Base-by-base conservation (phyloP, 2,888 invertebrate genomes). In the Dynastes hyllus region DNA sequence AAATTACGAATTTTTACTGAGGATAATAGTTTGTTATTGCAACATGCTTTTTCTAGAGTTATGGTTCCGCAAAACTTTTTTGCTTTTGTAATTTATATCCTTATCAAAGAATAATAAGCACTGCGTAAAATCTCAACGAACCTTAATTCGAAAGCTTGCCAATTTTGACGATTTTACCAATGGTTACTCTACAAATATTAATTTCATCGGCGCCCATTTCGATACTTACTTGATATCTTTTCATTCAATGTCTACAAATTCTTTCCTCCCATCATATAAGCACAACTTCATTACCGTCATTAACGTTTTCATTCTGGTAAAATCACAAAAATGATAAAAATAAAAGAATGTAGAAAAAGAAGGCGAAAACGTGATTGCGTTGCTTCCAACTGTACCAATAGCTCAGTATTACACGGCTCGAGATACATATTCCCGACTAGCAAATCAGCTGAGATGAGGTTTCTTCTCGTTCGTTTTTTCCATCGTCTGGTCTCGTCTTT, bases 381-480 rank as follows among this genome's bases (percentile, higher is more conserved):
- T 51, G 51, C 69, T 69, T 29, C 69, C 69, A 69, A 69, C 69
- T 69, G 16, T 58, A 55, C 37, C 16, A 58, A n/a, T 58, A 37
- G 8, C 13, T 16, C 37, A 73, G 11, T 73, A 58, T 58, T 58
- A 50, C 37, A 9, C 55, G 61, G 58, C 37, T 22, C 16, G 9
- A 45, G 32, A 3, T 37, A 37, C 45, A 45, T 45, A 45, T 45
- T 45, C 45, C 11, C 45, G 45, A 8, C 45, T 45, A 40, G 58
- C 40, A 61, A 58, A 73, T 73, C 73, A 73, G 73, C 73, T 73
- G 73, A 37, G 67, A 45, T 45, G 67, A 45, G 45, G 67, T 16
- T 58, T 58, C 55, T 27, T 8, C 55, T 45, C 8, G 50, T 67
- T 50, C 27, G 9, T 9, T 45, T 16, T 67, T 67, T 67, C 50